Base-by-base conservation (phyloP, 2,888 invertebrate genomes). In the Drosophila emarginata region DNA sequence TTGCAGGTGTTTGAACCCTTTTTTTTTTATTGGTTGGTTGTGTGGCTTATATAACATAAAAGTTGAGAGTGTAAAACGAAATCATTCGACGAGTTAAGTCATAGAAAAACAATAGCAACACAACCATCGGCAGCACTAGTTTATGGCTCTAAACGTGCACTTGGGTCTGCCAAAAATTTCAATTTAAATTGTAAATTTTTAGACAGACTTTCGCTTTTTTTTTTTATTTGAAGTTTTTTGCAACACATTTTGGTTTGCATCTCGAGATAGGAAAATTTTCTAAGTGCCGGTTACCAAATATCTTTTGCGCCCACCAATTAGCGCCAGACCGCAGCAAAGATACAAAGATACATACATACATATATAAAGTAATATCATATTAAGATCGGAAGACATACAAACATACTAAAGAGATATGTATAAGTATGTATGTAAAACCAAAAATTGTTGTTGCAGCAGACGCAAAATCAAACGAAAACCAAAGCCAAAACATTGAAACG, bases 361-460 rank as follows among this genome's bases (percentile, higher is more conserved):
- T 21, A 9, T 9, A 32, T 82, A 88, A 82, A 82, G 88, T 76
- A 64, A 59, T 69, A 64, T 77, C 78, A 66, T 88, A 88, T 86
- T 80, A 77, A 88, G 80, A 77, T 86, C 63, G 64, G 64, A 61
- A 67, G 77, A 74, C 58, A 58, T 62, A 37, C 51, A 67, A 75
- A 45, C 9, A 15, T 45, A 14, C 14, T n/a, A n/a, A n/a, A n/a
- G n/a, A n/a, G n/a, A 14, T 83, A 66, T 72, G 83, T 81, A 70
- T 74, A 63, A 26, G 57, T 40, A 54, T 57, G 9, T 32, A 32
- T 32, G 32, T 32, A 32, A 53, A 58, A 64, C 64, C 65, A 69
- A 63, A 45, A 45, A 45, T 61, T 36, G 52, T 67, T 70, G 58
- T 61, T 70, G 61, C 80, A 74, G 77, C 58, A 78, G 65, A 67